phyloP scores from a whole-genome alignment of 2,888 invertebrate species.

The Bellardia bayeri region DNA sequence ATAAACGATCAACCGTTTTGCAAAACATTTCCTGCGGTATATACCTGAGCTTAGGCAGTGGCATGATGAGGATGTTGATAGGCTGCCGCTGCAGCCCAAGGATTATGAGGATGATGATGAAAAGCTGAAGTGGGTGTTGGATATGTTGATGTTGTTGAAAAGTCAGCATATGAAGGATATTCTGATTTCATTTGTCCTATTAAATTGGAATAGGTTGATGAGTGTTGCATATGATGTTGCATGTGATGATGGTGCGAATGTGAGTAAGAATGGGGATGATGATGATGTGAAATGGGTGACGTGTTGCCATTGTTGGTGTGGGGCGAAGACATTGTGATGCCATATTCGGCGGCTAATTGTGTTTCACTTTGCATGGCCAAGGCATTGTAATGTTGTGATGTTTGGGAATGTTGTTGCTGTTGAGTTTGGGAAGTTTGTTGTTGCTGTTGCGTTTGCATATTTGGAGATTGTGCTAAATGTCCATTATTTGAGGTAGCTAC shows the following conservation, averaged over 20 bases:
- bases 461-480: constrained; percentile 63
- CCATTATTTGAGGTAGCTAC: constrained; percentile 66
- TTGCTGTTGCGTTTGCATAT: constrained; percentile 73
- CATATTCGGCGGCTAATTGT: constrained; percentile 80
- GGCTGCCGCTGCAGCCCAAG: constrained; percentile 80
- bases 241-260: constrained; percentile 54
- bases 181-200: constrained; percentile 80
- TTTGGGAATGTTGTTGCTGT: constrained; percentile 73
- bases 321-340: constrained; percentile 78
- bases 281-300: constrained; percentile 62
- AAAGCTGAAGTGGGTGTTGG: constrained; percentile 73
- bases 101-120: constrained; percentile 77
- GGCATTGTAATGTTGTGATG: constrained; percentile 77
- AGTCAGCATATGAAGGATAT: constrained; percentile 79
- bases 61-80: constrained; percentile 80
- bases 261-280: constrained; percentile 44
- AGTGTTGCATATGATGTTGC: constrained; percentile 65
- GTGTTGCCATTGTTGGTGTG: constrained; percentile 61
- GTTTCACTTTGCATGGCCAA: constrained; percentile 81
- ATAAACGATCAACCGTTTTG: constrained; percentile 48
- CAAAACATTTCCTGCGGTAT: not conserved
- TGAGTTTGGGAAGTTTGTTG: constrained; percentile 66
- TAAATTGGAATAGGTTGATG: constrained; percentile 74
- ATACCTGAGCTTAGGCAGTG: constrained; percentile 73
- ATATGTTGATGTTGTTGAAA: constrained; percentile 76